Evolutionary conservation across 2,888 invertebrate genomes (phyloP).

Genomic region (Linnaemya vulpina): DNA sequence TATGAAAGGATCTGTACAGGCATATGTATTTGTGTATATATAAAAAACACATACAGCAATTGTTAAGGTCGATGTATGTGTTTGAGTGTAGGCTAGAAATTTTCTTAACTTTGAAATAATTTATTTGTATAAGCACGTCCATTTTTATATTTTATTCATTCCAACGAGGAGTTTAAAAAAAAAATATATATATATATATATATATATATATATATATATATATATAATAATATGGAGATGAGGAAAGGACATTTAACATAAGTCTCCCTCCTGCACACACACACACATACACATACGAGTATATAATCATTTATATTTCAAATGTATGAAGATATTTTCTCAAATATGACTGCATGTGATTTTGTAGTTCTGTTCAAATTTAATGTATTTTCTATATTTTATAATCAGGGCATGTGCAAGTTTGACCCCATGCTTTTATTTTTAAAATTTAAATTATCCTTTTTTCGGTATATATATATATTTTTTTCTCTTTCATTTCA

Average conservation of each 20-base stretch:
- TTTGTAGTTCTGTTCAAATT: constrained; percentile 77
- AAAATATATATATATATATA: too few relatives aligned
- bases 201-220: too few relatives aligned
- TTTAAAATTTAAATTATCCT: constrained; percentile 74
- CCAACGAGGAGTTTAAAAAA: constrained; percentile 8
- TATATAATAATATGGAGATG: too few relatives aligned
- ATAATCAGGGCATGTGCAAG: constrained; percentile 30
- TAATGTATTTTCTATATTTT: constrained; percentile 80
- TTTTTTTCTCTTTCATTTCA: constrained; percentile 55
- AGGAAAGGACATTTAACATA: constrained; percentile 61
- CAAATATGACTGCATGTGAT: constrained; percentile 21
- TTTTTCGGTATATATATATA: constrained; percentile 31
- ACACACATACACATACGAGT: background rate
- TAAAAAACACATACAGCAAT: constrained; percentile 17
- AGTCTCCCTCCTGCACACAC: constrained; percentile 31
- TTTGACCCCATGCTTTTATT: constrained; percentile 16
- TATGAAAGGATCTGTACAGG: background rate
- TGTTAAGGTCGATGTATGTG: constrained; percentile 39
- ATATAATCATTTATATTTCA: background rate
- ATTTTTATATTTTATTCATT: constrained; percentile 57
- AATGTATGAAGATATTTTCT: background rate
- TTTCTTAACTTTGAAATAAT: constrained; percentile 59
- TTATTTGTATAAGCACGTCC: constrained; percentile 67
- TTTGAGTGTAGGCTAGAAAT: constrained; percentile 56
- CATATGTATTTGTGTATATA: constrained; percentile 3